phyloP scores from a whole-genome alignment of 2,797 vertebrate species.

The Xenentodon cancila region DNA sequence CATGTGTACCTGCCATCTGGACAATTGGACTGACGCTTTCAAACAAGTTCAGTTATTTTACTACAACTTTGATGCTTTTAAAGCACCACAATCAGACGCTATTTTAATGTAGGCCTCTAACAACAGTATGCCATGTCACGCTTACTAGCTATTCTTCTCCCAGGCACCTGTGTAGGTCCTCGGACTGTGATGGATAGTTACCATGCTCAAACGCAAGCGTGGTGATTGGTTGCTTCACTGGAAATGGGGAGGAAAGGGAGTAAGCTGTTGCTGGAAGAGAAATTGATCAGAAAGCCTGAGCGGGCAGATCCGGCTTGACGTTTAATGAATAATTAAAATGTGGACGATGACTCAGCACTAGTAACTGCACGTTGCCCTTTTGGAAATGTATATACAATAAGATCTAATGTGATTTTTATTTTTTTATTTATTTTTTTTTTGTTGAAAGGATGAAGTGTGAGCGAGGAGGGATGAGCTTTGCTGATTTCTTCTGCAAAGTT shows the following conservation, averaged over 20 bases:
- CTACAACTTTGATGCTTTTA: constrained; percentile 2
- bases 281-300: constrained; percentile 71
- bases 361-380: constrained; percentile 18
- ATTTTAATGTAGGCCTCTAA: constrained; percentile 5
- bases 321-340: constrained; percentile 83
- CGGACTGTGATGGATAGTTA: constrained; percentile 68
- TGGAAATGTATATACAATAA: constrained; percentile 46
- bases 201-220: constrained; percentile 33
- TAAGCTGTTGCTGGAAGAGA: constrained; percentile 35
- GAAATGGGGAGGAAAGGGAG: constrained; percentile 25
- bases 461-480: constrained; percentile 5
- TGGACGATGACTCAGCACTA: constrained; percentile 71
- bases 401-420: constrained; percentile 40
- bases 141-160: constrained; percentile 34
- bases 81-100: constrained; percentile 2
- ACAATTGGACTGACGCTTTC: constrained; percentile 24
- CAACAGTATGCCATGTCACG: constrained; percentile 18
- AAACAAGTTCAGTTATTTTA: constrained; percentile 21
- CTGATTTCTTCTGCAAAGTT: constrained; percentile 33
- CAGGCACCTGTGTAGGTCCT: constrained; percentile 7
- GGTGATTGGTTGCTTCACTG: constrained; percentile 58
- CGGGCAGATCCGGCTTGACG: constrained; percentile 30
- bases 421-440: constrained; percentile 59
- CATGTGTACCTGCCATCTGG: constrained; percentile 36
- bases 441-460: constrained; percentile 12